Evolutionary conservation across 2,797 vertebrate genomes (phyloP).

Genomic region (Psittacula echo): DNA sequence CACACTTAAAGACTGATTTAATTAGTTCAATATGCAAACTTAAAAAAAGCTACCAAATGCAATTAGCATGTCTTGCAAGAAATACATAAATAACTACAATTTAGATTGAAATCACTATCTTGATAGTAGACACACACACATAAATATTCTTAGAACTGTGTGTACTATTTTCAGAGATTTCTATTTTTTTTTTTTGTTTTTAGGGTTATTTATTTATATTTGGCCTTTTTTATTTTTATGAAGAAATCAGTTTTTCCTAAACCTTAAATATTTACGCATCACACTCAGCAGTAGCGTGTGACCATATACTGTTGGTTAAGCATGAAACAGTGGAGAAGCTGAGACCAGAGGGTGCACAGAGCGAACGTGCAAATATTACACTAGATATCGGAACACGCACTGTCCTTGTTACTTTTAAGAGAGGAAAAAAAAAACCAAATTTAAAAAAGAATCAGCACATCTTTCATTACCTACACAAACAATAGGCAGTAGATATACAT

Average conservation of each 20-base stretch:
- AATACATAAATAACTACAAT: slow-evolving; percentile 15
- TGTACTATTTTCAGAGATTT: background rate
- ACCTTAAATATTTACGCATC: background rate
- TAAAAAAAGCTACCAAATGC: background rate
- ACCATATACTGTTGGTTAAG: background rate
- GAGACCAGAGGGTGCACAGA: background rate
- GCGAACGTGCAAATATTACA: slow-evolving; percentile 11
- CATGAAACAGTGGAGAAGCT: background rate
- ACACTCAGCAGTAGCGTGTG: background rate
- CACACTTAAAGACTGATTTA: background rate
- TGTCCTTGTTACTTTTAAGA: background rate
- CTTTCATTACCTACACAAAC: background rate
- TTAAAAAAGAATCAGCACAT: background rate
- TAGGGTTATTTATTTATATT: background rate
- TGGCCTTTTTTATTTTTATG: background rate
- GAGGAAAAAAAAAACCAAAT: background rate
- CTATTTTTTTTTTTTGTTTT: background rate
- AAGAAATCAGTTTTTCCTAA: background rate
- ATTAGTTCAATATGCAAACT: background rate
- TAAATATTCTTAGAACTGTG: background rate
- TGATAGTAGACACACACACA: background rate
- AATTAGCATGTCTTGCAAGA: background rate
- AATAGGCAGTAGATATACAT: background rate
- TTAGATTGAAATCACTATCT: background rate
- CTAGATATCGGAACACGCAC: background rate